phyloP scores from a whole-genome alignment of 1,140 invertebrate genomes.

The Rhyacophila brunnea region DNA sequence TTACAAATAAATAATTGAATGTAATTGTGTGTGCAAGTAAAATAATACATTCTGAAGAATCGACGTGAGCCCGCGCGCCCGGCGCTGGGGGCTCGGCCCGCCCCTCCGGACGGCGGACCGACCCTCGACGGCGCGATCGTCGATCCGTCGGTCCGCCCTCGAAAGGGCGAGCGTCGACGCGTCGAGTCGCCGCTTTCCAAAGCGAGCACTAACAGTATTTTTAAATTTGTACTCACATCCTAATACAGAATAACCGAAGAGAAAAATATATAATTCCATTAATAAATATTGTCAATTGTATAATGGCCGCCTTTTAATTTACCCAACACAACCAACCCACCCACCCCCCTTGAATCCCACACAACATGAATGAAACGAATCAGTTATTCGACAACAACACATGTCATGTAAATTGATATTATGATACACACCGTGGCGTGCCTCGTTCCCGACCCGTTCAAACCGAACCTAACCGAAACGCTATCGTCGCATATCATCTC shows the following conservation, averaged over 20 bases:
- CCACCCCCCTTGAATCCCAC: background rate
- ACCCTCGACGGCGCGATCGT: constrained; percentile 27
- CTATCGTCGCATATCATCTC: constrained; percentile 30
- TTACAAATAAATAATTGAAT: constrained; percentile 36
- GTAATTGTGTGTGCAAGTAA: constrained; percentile 36
- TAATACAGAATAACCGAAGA: constrained; percentile 55
- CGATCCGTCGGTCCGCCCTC: too few relatives aligned
- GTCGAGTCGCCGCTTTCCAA: constrained; percentile 3
- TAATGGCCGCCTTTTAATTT: constrained; percentile 25
- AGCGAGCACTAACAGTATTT: constrained; percentile 36
- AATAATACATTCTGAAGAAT: constrained; percentile 28
- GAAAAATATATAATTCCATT: constrained; percentile 57
- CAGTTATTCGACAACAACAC: too few relatives aligned
- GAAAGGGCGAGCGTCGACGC: constrained; percentile 35
- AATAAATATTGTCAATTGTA: constrained; percentile 60
- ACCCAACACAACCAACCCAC: background rate
- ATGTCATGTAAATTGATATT: too few relatives aligned
- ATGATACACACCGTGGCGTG: constrained; percentile 40
- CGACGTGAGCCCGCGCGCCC: constrained; percentile 13
- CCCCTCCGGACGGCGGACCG: constrained; percentile 51
- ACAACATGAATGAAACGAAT: too few relatives aligned
- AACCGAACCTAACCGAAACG: constrained; percentile 44
- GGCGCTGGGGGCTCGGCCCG: constrained; percentile 29
- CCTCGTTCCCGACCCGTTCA: constrained; percentile 49
- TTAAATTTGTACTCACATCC: constrained; percentile 56